Evolutionary conservation across 2,888 invertebrate species (phyloP).

Genomic region (Fragum whitleyi): DNA sequence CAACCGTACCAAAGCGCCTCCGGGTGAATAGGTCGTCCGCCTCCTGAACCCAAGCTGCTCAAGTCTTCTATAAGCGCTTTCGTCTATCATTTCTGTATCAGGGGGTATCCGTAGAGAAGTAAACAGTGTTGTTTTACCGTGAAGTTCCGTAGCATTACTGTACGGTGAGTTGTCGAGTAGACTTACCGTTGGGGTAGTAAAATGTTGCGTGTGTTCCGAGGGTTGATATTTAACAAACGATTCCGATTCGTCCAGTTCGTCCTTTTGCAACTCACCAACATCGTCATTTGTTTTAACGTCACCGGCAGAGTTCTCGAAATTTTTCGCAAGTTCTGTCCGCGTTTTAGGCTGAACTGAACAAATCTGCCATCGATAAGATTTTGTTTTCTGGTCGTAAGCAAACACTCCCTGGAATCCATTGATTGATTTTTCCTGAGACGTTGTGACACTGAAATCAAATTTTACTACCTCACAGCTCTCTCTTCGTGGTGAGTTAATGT

Average conservation of each 20-base stretch:
- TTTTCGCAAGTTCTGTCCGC: neutral
- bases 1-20: conserved; percentile 33
- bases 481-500: neutral
- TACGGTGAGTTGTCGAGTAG: conserved; percentile 26
- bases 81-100: conserved; percentile 28
- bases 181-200: conserved; percentile 48
- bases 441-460: conserved; percentile 46
- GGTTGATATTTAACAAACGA: conserved; percentile 29
- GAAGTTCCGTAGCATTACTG: conserved; percentile 20
- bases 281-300: neutral
- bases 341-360: conserved; percentile 34
- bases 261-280: neutral
- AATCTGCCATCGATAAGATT: conserved; percentile 54
- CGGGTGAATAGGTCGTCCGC: conserved; percentile 37
- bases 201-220: conserved; percentile 44
- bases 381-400: conserved; percentile 49
- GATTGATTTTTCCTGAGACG: conserved; percentile 22
- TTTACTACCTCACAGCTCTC: conserved; percentile 52
- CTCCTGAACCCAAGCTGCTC: conserved; percentile 57
- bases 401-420: conserved; percentile 57
- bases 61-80: conserved; percentile 39
- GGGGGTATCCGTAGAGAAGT: neutral
- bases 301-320: neutral
- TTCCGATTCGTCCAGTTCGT: neutral
- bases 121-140: conserved; percentile 5